These are phyloP conservation scores for Podarcis raffonei DNA, from an alignment of 2,113 vertebrate genomes.

Conservation along the genomic window DNA sequence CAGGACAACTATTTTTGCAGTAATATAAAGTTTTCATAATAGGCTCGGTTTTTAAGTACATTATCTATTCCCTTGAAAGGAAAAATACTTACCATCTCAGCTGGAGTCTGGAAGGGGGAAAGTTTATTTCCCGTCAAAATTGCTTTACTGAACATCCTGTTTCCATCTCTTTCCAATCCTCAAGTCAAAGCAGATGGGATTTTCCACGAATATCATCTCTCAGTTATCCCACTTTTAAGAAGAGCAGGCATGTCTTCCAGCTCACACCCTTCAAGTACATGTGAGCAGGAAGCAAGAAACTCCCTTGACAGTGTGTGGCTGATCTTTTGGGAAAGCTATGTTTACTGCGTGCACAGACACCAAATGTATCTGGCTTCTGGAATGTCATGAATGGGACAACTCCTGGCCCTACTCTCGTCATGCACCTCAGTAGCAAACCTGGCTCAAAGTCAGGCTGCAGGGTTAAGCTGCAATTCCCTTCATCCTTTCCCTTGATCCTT, in stretches of 20 bases:
- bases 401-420: no score
- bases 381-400: neutral
- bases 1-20: neutral
- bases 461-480: no score
- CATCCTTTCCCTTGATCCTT: no score
- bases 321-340: neutral
- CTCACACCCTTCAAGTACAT: conserved; percentile 22
- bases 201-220: conserved; percentile 46
- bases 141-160: conserved; percentile 35
- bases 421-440: neutral
- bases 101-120: neutral
- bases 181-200: conserved; percentile 66
- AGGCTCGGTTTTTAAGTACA: neutral
- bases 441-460: neutral
- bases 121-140: conserved; percentile 26
- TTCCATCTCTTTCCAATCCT: conserved; percentile 62
- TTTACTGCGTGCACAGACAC: neutral
- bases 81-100: neutral
- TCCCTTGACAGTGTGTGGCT: neutral
- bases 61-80: neutral
- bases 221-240: neutral
- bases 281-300: neutral
- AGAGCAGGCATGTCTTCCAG: conserved; percentile 39
- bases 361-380: neutral
- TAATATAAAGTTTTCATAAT: neutral